Percentiles rank a stretch among this genome's conserved stretches.
Evolutionary conservation across 1,140 invertebrate species (phyloP).

Genomic region (Magallana angulata): DNA sequence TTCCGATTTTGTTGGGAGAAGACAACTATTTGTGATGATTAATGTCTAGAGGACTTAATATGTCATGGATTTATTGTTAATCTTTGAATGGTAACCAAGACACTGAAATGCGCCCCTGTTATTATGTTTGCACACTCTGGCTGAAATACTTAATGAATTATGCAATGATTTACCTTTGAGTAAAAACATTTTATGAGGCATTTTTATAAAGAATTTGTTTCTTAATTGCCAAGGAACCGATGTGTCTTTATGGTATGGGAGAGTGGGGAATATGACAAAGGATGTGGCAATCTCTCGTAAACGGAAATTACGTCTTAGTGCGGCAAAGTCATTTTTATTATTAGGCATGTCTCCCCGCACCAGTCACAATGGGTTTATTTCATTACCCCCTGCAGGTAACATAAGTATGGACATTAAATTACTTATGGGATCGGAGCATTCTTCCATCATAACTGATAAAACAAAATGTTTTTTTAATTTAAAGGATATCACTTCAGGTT

Average conservation of each 20-base stretch:
- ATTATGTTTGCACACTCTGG: conserved; percentile 12
- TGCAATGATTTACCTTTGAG: not conserved
- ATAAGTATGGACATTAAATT: too few species aligned
- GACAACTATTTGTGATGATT: too few species aligned
- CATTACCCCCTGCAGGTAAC: not conserved
- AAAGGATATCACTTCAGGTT: too few species aligned
- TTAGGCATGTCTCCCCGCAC: not conserved
- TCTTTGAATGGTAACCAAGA: not conserved
- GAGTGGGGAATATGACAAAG: too few species aligned
- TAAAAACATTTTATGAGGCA: not conserved
- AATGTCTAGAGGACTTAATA: not conserved
- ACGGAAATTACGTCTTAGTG: not conserved
- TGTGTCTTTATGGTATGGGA: not conserved
- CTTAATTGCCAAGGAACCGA: not conserved
- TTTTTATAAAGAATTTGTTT: not conserved
- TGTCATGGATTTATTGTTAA: not conserved
- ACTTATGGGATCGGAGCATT: too few species aligned
- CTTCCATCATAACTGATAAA: too few species aligned
- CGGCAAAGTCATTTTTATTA: not conserved
- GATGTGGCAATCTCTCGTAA: not conserved
- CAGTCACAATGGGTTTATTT: not conserved
- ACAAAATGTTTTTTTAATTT: too few species aligned
- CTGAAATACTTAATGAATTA: not conserved
- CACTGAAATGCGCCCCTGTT: not conserved
- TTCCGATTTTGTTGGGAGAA: too few species aligned